phyloP scores from a whole-genome alignment of 2,113 vertebrate species.

The Rhea pennata region DNA sequence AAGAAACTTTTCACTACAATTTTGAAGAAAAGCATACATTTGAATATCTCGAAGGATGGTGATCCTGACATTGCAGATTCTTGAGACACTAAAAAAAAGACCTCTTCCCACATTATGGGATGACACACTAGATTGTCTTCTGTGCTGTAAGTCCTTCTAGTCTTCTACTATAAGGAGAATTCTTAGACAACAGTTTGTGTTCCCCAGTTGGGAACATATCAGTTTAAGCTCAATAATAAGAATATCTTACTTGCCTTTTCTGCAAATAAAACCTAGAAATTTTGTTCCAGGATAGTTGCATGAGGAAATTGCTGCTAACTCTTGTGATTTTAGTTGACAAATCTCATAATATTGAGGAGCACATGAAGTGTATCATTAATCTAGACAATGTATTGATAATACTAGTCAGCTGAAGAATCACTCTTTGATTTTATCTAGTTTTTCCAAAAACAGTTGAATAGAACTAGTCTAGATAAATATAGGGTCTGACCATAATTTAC shows the following conservation, averaged over 20 bases:
- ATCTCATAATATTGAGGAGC: background rate
- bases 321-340: background rate
- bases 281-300: background rate
- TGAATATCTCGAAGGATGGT: background rate
- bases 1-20: background rate
- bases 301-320: background rate
- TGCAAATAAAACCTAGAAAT: background rate
- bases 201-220: background rate
- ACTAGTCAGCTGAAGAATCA: background rate
- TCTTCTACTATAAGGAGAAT: fast-evolving
- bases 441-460: background rate
- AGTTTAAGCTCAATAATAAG: background rate
- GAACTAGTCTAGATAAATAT: background rate
- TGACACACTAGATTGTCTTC: fast-evolving
- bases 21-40: background rate
- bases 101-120: background rate
- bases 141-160: background rate
- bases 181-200: fast-evolving
- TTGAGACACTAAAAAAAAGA: background rate
- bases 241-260: background rate
- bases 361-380: background rate
- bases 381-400: background rate
- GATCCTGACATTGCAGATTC: background rate
- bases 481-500: background rate
- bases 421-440: background rate